Conservation (phyloP, 2,888 invertebrate species). For the Drosophila melanocephala region DNA sequence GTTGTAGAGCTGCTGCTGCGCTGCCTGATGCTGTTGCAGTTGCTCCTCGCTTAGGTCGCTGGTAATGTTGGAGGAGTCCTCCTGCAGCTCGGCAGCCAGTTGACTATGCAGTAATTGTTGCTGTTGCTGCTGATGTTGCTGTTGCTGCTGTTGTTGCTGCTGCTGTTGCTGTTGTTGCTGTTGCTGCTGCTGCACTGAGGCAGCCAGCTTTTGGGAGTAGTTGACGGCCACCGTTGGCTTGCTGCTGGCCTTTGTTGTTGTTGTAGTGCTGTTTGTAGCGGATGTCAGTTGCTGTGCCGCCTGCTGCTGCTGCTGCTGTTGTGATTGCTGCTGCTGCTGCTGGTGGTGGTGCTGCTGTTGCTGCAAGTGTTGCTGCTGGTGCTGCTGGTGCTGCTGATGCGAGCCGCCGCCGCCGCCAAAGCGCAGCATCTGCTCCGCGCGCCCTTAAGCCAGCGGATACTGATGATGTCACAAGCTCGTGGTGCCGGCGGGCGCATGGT, state of each 20-base stretch:
- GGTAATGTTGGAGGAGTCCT: conserved; percentile 83
- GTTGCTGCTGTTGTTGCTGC: conserved; percentile 68
- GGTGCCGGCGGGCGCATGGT: conserved; percentile 89
- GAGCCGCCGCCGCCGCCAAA: conserved; percentile 53
- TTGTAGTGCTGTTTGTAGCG: conserved; percentile 62
- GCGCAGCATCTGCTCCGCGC: conserved; percentile 85
- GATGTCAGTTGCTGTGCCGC: conserved; percentile 78
- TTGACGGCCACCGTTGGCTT: conserved; percentile 70
- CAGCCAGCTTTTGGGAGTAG: conserved; percentile 70
- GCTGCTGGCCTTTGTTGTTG: conserved; percentile 73
- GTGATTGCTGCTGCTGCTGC: conserved; percentile 50
- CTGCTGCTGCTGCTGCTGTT: conserved; percentile 55
- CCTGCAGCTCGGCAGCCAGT: conserved; percentile 74
- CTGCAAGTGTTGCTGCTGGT: conserved; percentile 61
- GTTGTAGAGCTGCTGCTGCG: conserved; percentile 82
- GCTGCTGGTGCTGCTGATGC: conserved; percentile 60
- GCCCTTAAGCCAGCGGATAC: conserved; percentile 94
- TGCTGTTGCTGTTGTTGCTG: conserved; percentile 73
- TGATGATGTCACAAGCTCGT: conserved; percentile 95
- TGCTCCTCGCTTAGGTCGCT: conserved; percentile 83
- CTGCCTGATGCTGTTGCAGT: conserved; percentile 78
- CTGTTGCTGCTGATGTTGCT: conserved; percentile 72
- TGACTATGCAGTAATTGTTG: conserved; percentile 77
- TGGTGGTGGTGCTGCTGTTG: conserved; percentile 67
- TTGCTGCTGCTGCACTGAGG: conserved; percentile 61